Percentiles rank a stretch among this genome's conserved stretches.
phyloP scores from a whole-genome alignment of 2,888 invertebrate species.

The Beris chalybata region DNA sequence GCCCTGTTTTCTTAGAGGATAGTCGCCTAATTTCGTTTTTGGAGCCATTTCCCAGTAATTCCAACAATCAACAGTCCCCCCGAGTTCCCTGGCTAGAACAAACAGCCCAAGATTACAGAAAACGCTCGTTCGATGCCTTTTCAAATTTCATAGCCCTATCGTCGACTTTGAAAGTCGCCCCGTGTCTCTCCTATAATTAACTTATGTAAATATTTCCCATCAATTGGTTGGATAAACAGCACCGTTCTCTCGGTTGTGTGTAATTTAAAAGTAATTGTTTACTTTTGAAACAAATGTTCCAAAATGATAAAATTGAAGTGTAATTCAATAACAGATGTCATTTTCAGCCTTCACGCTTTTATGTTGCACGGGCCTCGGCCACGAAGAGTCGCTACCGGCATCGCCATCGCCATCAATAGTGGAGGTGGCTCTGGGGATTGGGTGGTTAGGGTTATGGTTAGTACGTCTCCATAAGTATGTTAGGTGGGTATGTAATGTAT shows the following conservation, averaged over 20 bases:
- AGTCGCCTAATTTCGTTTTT: slow-evolving; percentile 19
- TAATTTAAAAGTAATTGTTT: slow-evolving; percentile 40
- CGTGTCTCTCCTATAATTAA: slow-evolving; percentile 36
- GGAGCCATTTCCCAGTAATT: slow-evolving; percentile 25
- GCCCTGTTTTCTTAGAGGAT: slow-evolving; percentile 4
- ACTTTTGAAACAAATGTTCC: slow-evolving; percentile 39
- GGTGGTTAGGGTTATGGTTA: neutral
- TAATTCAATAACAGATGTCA: slow-evolving; percentile 40
- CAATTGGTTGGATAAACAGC: slow-evolving; percentile 39
- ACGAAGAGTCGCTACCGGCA: neutral
- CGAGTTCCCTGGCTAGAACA: neutral
- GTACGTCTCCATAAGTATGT: too few species aligned
- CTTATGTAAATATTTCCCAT: slow-evolving; percentile 39
- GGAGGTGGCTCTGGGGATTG: neutral
- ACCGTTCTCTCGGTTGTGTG: slow-evolving; percentile 30
- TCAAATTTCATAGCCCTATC: neutral
- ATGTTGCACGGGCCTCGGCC: slow-evolving; percentile 3
- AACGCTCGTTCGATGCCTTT: slow-evolving; percentile 10
- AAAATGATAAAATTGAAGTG: slow-evolving; percentile 40
- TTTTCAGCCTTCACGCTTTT: slow-evolving; percentile 36
- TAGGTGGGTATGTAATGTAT: too few species aligned
- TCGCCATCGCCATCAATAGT: neutral
- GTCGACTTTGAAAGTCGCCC: slow-evolving; percentile 15
- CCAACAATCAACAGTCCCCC: slow-evolving; percentile 17
- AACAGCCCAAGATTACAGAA: slow-evolving; percentile 15